Percentiles rank a stretch among this genome's conserved stretches.
Conservation (phyloP, 2,797 vertebrate species). For the Ceyx erithaca region DNA sequence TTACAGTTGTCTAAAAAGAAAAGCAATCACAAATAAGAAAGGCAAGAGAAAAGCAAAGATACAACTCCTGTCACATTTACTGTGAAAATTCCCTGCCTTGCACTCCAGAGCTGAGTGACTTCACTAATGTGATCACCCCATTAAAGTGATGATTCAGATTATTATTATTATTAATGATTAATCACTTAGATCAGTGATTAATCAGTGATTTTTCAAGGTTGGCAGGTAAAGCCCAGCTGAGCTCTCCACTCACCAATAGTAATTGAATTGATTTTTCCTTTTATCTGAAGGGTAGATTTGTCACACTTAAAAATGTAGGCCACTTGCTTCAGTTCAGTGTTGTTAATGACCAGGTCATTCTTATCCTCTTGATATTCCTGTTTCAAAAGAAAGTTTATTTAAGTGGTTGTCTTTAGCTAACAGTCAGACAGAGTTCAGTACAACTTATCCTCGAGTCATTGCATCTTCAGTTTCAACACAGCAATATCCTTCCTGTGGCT, state of each 20-base stretch:
- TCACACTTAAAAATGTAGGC: constrained; percentile 92
- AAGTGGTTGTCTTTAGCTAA: constrained; percentile 29
- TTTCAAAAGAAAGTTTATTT: constrained; percentile 59
- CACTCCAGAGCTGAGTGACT: neutral
- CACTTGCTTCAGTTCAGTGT: constrained; percentile 95
- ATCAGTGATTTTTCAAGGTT: neutral
- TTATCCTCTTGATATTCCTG: constrained; percentile 95
- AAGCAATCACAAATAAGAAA: neutral
- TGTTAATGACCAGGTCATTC: constrained; percentile 89
- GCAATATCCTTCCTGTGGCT: constrained; percentile 8
- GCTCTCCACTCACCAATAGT: constrained; percentile 84
- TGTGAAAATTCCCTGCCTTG: neutral
- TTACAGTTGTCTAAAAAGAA: constrained; percentile 91
- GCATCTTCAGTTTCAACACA: constrained; percentile 17
- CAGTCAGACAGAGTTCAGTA: constrained; percentile 26
- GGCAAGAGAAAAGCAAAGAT: neutral
- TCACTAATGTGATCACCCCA: neutral
- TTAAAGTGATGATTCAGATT: neutral
- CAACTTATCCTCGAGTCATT: constrained; percentile 10
- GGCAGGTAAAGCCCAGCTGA: neutral
- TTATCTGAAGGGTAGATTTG: constrained; percentile 92
- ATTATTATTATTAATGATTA: neutral
- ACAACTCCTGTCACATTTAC: neutral
- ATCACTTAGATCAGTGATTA: neutral
- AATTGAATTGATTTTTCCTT: constrained; percentile 98